phyloP scores from a whole-genome alignment of 2,113 vertebrate species.

The Bubalus kerabau region DNA sequence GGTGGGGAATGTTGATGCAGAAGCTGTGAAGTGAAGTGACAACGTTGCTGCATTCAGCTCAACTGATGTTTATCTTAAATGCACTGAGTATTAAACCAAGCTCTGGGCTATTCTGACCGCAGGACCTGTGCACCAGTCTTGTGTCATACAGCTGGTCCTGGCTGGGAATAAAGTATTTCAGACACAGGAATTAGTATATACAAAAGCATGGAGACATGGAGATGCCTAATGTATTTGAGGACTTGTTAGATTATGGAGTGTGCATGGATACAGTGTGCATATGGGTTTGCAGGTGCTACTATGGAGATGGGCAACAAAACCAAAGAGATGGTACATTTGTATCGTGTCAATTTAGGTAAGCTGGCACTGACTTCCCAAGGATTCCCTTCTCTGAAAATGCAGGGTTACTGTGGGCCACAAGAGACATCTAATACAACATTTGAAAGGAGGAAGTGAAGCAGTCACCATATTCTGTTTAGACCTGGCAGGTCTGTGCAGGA shows the following conservation, averaged over 20 bases:
- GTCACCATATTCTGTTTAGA: background rate
- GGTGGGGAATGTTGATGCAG: background rate
- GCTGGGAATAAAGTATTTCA: background rate
- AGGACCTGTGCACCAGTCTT: accelerated
- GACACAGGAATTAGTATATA: background rate
- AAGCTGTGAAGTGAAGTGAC: background rate
- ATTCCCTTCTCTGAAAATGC: background rate
- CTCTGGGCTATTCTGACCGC: background rate
- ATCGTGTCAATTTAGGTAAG: background rate
- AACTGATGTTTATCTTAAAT: background rate
- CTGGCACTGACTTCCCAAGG: background rate
- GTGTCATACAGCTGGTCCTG: background rate
- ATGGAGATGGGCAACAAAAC: background rate
- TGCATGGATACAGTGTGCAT: background rate
- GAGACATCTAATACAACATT: background rate
- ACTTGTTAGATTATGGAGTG: background rate
- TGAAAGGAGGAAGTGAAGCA: background rate
- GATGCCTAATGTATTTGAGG: background rate
- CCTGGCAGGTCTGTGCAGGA: background rate
- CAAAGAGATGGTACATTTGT: background rate
- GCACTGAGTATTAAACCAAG: background rate
- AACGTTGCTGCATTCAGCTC: background rate
- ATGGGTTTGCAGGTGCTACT: background rate
- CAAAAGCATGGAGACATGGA: background rate
- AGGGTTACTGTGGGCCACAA: background rate